Base-by-base conservation (phyloP, 2,113 vertebrate genomes). In the Lipotes vexillifer region DNA sequence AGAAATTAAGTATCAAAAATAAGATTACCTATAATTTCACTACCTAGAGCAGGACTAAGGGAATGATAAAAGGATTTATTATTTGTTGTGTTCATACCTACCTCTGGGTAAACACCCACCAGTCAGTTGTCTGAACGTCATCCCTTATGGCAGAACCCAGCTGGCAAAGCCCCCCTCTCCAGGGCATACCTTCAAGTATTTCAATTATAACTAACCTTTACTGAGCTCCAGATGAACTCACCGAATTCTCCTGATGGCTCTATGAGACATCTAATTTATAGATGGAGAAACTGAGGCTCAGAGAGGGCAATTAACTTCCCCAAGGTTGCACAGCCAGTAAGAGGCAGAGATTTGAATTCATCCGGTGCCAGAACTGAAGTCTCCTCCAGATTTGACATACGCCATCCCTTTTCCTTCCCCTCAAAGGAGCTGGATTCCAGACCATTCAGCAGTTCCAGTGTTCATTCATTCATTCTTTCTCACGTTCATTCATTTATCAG, bases 1-100 rank as follows among this genome's bases (percentile, higher is more conserved):
- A 44, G 38, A 85, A 89, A 94, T 74, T 71, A 89, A 95, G n/a
- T 14, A 63, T 72, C 31, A 81, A 96, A 96, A 93, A 74, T 33
- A 85, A 57, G 87, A 89, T 31, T 20, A 57, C 55, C 68, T 88
- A 11, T 84, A 23, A 84, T 65, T 88, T 81, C 14, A 8, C 29
- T 52, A 36, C 27, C 14, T 46, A 65, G 41, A 87, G 41, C 75
- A 82, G 83, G 52, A 27, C 33, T 52, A 29, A 23, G 17, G 33
- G 29, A 46, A 38, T 71, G 55, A 82, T 18, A 23, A 88, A 90
- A 88, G 74, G 27, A 15, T 36, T 91, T 59, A 13, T 57, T 75
- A 41, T 33, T 82, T 83, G 59, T 8, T 63, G 59, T 74, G 44
- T 61, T 61, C 74, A 78, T 21, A 74, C 14, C 68, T 29, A 44